Evolutionary conservation across 2,113 vertebrate genomes (phyloP), one percentile per base, ranked within the genome.

Genomic region (Pomatorhinus ruficollis): DNA sequence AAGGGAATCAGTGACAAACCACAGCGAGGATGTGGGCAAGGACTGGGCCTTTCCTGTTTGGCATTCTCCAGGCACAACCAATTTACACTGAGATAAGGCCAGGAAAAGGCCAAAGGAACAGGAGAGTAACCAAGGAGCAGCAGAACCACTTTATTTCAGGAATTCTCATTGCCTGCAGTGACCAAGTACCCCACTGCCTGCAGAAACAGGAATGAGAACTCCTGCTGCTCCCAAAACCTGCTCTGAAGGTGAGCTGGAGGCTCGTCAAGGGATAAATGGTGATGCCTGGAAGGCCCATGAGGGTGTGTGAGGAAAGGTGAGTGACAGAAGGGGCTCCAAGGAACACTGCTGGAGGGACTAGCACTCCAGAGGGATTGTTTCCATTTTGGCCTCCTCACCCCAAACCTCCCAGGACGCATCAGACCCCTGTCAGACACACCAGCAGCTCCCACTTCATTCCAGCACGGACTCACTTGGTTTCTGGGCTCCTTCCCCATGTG

Each of bases 381-480:
- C 68, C 30, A 5, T 21, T 37, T 6, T 18, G 11, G 6, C 53
- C 35, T 37, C 40, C 17, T 54, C 30, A 12, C 3, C 45, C 44
- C 68, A 50, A 18, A 60, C 2, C 42, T 25, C 16, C 2, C 6
- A 33, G 33, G 18, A 19, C 47, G 12, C 2, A 23, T 10, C 52
- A 40, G 53, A 27, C 8, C 35, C 40, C 19, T 4, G 1, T 12
- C 6, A 6, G 20, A 23, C 52, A 25, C 2, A 16, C 16, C 47
- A 81, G 28, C 57, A 68, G 6, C 16, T 31, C 11, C 3, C 45
- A 20, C 9, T 13, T 12, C 31, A 11, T 10, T 23, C 27, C 5
- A 5, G 49, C 40, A 10, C 1, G 12, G 40, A 57, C 98, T 98
- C 96, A 99, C 99, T 97, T 98, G 98, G 44, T 90, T 98, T 53